phyloP scores from a whole-genome alignment of 2,113 vertebrate genomes.

The Apaloderma vittatum region DNA sequence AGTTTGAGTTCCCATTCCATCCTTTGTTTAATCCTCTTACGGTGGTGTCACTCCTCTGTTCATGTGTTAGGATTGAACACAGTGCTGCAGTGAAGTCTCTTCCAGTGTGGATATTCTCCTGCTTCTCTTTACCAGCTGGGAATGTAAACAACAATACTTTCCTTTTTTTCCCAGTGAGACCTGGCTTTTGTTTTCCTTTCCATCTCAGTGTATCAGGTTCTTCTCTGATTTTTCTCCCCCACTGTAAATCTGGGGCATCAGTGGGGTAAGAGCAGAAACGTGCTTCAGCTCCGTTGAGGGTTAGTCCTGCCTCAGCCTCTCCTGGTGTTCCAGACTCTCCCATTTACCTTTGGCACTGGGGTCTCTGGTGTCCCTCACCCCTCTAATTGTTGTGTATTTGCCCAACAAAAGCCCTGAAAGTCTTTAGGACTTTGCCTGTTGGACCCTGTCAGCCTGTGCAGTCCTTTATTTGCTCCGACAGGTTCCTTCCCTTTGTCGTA shows the following conservation, averaged over 20 bases:
- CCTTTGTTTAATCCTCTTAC: not conserved
- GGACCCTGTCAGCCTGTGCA: not conserved
- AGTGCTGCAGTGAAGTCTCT: not conserved
- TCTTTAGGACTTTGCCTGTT: not conserved
- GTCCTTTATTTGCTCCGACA: not conserved
- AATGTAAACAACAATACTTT: not conserved
- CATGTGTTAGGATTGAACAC: fast-evolving
- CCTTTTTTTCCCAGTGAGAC: not conserved
- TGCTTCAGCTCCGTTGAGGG: not conserved
- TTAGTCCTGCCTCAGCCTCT: not conserved
- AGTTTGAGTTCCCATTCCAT: not conserved
- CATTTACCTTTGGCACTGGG: not conserved
- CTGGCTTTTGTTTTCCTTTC: not conserved
- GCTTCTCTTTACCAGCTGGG: not conserved
- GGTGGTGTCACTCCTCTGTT: not conserved
- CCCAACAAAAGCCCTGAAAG: not conserved
- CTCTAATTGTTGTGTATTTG: not conserved
- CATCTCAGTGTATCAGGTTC: not conserved
- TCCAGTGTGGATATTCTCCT: not conserved
- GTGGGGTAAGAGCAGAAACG: not conserved
- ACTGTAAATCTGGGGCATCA: not conserved
- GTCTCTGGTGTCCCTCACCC: not conserved
- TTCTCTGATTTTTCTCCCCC: not conserved
- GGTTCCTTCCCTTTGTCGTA: not conserved
- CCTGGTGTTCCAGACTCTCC: not conserved